Percentiles rank a stretch among this genome's conserved stretches.
These are phyloP conservation scores for Ormyrus pomaceus DNA, from an alignment of 2,888 invertebrate genomes.

Conservation along the genomic window DNA sequence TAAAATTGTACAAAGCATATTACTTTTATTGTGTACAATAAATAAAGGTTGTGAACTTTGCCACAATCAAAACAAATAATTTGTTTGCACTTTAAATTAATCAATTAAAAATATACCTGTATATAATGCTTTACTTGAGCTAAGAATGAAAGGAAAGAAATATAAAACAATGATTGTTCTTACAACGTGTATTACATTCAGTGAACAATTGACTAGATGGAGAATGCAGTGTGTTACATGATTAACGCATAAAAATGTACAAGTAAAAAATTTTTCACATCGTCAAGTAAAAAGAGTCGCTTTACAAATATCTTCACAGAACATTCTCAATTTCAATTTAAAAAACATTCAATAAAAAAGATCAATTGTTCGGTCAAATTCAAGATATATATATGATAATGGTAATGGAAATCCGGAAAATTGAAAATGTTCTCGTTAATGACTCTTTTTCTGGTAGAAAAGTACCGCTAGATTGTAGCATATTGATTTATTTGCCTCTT, in stretches of 20 bases:
- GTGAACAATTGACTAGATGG: slow-evolving; percentile 72
- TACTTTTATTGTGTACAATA: slow-evolving; percentile 57
- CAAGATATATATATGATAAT: slow-evolving; percentile 9
- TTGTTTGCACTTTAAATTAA: slow-evolving; percentile 13
- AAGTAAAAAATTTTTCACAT: slow-evolving; percentile 32
- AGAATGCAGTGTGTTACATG: slow-evolving; percentile 58
- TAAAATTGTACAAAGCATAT: slow-evolving; percentile 59
- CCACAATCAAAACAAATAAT: slow-evolving; percentile 49
- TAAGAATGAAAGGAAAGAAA: slow-evolving; percentile 1
- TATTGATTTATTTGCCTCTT: slow-evolving; percentile 46
- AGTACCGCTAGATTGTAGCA: slow-evolving; percentile 53
- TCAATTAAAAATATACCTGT: neutral
- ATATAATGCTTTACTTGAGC: slow-evolving; percentile 1
- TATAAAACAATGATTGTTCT: slow-evolving; percentile 34
- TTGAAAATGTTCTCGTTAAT: slow-evolving; percentile 42
- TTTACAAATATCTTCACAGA: slow-evolving; percentile 23
- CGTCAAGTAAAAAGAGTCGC: slow-evolving; percentile 21
- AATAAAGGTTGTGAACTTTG: slow-evolving; percentile 55
- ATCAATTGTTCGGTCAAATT: slow-evolving; percentile 39
- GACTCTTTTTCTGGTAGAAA: slow-evolving; percentile 47
- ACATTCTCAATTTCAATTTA: slow-evolving; percentile 40
- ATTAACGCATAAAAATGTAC: slow-evolving; percentile 33
- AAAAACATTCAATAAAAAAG: slow-evolving; percentile 20
- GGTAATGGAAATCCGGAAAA: neutral
- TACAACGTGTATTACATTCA: slow-evolving; percentile 67